Percentiles rank a stretch among this genome's conserved stretches.
These are phyloP conservation scores for Epizoanthus illoricatus DNA, from an alignment of 92 coral and sea anemone species.

Conservation along the genomic window DNA sequence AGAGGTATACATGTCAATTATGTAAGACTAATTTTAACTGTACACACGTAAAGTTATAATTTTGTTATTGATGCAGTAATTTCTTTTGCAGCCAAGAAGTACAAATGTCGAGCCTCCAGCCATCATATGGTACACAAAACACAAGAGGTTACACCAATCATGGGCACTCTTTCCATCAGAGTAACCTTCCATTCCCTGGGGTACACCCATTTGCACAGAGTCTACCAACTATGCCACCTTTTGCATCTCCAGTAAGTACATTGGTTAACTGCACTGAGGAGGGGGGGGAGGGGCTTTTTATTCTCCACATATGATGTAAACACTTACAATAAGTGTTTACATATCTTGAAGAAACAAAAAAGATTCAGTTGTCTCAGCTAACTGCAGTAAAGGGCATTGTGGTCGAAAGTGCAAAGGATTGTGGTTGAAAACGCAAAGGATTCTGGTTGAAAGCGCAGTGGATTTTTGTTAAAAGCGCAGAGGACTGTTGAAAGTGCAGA, in stretches of 20 bases:
- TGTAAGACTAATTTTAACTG: no score
- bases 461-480: no score
- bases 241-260: neutral
- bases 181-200: neutral
- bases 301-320: neutral
- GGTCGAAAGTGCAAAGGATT: no score
- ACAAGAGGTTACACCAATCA: neutral
- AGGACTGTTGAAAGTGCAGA: no score
- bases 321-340: neutral
- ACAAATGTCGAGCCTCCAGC: conserved; percentile 8
- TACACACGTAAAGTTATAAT: no score
- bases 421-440: no score
- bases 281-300: neutral
- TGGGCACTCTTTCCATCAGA: neutral
- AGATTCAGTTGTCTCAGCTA: no score
- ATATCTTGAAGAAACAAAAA: neutral
- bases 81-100: conserved; percentile 25
- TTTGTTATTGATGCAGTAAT: neutral
- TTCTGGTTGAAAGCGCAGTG: no score
- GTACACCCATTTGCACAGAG: conserved; percentile 16
- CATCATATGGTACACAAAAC: conserved; percentile 18
- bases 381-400: no score
- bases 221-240: conserved; percentile 6
- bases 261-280: neutral
- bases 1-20: no score